phyloP scores from a whole-genome alignment of 2,888 invertebrate genomes.

The Epistrophe eligans region DNA sequence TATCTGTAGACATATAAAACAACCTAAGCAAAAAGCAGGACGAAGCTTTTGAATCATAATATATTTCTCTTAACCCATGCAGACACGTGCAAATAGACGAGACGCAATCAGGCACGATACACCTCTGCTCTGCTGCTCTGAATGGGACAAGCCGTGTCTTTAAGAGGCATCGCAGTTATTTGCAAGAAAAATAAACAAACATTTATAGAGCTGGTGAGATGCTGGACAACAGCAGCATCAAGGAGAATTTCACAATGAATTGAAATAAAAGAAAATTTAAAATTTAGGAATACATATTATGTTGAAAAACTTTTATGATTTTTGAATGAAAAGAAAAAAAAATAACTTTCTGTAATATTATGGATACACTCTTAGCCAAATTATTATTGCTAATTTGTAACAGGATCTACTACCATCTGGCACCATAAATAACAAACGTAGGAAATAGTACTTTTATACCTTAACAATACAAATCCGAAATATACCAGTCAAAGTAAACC shows the following conservation, averaged over 20 bases:
- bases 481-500: too few species aligned
- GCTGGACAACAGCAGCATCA: conserved; percentile 18
- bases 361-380: too few species aligned
- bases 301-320: too few species aligned
- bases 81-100: conserved; percentile 60
- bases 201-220: conserved; percentile 32
- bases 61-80: conserved; percentile 38
- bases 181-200: conserved; percentile 58
- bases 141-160: conserved; percentile 39
- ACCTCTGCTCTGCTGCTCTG: conserved; percentile 6
- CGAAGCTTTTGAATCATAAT: conserved; percentile 37
- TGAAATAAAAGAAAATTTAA: background rate
- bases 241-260: background rate
- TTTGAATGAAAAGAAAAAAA: too few species aligned
- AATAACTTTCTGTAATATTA: too few species aligned
- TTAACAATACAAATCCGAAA: too few species aligned
- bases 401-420: too few species aligned
- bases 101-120: conserved; percentile 26
- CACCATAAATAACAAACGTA: too few species aligned
- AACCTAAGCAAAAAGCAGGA: background rate
- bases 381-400: too few species aligned
- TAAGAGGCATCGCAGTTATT: conserved; percentile 59
- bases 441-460: too few species aligned
- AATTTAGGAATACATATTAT: too few species aligned
- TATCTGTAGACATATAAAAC: background rate